These are phyloP conservation scores for Hirtodrosophila duncani DNA, from an alignment of 2,888 invertebrate species.

Conservation along the genomic window DNA sequence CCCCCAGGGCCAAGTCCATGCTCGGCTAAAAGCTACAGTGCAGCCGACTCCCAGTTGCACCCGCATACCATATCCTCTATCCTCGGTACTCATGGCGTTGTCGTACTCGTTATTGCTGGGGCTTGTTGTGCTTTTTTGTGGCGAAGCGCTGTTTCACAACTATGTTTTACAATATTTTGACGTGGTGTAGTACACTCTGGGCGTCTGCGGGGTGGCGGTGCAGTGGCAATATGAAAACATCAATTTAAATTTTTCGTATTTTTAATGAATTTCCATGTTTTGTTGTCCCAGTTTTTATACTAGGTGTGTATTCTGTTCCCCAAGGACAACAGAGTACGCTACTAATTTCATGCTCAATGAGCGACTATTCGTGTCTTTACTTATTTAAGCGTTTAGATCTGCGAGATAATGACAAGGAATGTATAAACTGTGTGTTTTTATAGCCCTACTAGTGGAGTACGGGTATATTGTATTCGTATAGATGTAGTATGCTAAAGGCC, in stretches of 20 bases:
- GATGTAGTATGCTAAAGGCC: too few species aligned
- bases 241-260: constrained; percentile 63
- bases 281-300: too few species aligned
- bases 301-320: too few species aligned
- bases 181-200: constrained; percentile 54
- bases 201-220: constrained; percentile 11
- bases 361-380: too few species aligned
- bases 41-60: constrained; percentile 22
- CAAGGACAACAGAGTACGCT: too few species aligned
- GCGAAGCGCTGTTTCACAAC: constrained; percentile 64
- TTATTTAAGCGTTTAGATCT: too few species aligned
- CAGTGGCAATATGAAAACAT: constrained; percentile 37
- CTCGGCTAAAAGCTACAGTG: neutral
- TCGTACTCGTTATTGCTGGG: constrained; percentile 44
- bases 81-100: constrained; percentile 45
- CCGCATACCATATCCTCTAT: constrained; percentile 46
- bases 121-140: constrained; percentile 37
- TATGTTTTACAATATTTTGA: constrained; percentile 71
- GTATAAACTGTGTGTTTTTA: too few species aligned
- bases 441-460: too few species aligned
- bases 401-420: too few species aligned
- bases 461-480: too few species aligned
- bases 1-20: neutral
- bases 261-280: constrained; percentile 64
- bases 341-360: too few species aligned